phyloP scores from a whole-genome alignment of 1,140 invertebrate species.

The Sarcophaga bullata region DNA sequence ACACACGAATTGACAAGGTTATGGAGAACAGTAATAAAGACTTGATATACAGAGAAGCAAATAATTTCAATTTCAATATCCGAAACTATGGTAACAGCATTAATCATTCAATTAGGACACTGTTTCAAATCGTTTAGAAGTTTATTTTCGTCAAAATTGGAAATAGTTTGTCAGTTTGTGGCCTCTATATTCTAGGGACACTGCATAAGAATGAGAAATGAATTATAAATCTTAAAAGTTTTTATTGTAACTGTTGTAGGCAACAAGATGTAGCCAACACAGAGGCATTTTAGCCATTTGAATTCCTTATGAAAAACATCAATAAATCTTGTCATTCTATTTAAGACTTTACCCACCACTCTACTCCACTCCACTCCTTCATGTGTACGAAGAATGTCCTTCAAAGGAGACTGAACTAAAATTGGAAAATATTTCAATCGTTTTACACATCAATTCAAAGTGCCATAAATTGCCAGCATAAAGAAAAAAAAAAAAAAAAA shows the following conservation, averaged over 20 bases:
- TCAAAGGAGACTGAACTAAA: background rate
- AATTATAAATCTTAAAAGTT: background rate
- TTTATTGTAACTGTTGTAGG: background rate
- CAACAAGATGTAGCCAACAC: background rate
- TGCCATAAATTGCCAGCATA: background rate
- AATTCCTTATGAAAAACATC: background rate
- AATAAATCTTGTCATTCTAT: conserved; percentile 15
- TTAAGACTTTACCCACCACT: background rate
- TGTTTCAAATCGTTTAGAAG: conserved; percentile 3
- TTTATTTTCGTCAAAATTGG: background rate
- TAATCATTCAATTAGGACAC: conserved; percentile 38
- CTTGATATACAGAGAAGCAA: background rate
- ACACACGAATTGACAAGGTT: background rate
- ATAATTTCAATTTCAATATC: conserved; percentile 6
- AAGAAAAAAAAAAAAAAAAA: background rate
- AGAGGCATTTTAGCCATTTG: background rate
- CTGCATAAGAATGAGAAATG: background rate
- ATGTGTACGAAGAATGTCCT: background rate
- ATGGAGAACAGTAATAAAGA: background rate
- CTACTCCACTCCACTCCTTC: too few relatives aligned
- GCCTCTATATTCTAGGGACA: background rate
- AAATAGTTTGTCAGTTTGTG: background rate
- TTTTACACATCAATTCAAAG: background rate
- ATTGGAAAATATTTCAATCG: conserved; percentile 5
- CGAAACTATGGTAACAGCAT: background rate